Evolutionary conservation across 2,888 invertebrate genomes (phyloP).

Genomic region (Andricus curvator): DNA sequence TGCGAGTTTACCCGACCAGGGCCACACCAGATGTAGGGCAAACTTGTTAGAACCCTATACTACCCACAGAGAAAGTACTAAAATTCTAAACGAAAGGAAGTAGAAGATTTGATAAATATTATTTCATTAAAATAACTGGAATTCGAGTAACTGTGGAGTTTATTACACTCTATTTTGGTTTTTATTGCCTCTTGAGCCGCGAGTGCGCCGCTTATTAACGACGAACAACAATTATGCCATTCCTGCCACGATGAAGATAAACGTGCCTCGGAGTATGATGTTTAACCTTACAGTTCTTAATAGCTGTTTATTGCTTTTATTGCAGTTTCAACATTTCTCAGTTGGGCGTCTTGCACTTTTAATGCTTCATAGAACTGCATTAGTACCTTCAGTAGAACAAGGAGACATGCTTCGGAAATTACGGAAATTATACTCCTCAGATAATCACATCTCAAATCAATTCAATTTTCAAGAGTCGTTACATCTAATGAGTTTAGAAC

Average conservation of each 20-base stretch:
- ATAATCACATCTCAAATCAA: background rate
- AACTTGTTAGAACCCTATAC: too few relatives aligned
- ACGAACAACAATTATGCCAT: constrained; percentile 29
- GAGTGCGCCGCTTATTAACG: constrained; percentile 33
- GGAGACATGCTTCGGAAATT: background rate
- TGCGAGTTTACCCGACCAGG: too few relatives aligned
- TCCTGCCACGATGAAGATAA: constrained; percentile 30
- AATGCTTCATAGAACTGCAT: constrained; percentile 23
- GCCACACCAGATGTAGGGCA: too few relatives aligned
- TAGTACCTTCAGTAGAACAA: background rate
- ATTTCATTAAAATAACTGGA: background rate
- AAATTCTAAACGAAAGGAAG: too few relatives aligned
- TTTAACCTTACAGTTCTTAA: constrained; percentile 29
- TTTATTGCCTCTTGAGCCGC: constrained; percentile 14
- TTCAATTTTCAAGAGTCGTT: background rate
- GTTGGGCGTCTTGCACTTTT: background rate
- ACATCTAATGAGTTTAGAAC: background rate
- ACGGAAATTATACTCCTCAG: background rate
- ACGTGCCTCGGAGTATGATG: constrained; percentile 28
- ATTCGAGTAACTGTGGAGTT: background rate
- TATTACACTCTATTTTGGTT: constrained; percentile 37
- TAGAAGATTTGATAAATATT: too few relatives aligned
- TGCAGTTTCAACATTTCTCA: constrained; percentile 23
- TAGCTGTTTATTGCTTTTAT: constrained; percentile 13
- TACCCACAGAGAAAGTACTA: too few relatives aligned